A percentile compares a stretch with the other conserved stretches of the same genome.
Evolutionary conservation across 2,113 vertebrate genomes (phyloP).

Genomic region (Tupaia chinensis): DNA sequence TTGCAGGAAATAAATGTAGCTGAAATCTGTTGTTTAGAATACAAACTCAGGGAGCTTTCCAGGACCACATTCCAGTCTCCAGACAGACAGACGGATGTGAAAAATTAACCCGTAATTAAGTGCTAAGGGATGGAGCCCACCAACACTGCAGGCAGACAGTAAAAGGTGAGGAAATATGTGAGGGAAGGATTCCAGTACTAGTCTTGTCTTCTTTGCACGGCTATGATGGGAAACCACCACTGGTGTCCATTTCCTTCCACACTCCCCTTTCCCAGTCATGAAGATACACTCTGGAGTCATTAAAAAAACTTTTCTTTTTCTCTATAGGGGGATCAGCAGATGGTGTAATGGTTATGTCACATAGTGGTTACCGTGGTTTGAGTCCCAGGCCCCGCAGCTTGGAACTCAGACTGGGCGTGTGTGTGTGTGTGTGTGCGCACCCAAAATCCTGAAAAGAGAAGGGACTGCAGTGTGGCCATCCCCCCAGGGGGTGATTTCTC

Average conservation of each 20-base stretch:
- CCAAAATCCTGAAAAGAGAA: too few species aligned
- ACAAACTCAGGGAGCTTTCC: not conserved
- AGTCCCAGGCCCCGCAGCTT: too few species aligned
- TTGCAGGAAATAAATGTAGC: constrained; percentile 13
- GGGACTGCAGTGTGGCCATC: too few species aligned
- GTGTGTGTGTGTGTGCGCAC: too few species aligned
- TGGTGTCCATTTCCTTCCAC: not conserved
- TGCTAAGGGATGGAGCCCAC: constrained; percentile 57
- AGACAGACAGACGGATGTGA: constrained; percentile 76
- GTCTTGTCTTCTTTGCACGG: not conserved
- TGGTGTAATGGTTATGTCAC: too few species aligned
- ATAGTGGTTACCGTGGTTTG: too few species aligned
- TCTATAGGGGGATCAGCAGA: too few species aligned
- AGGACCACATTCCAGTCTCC: constrained; percentile 35
- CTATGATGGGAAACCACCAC: not conserved
- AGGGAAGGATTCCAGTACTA: not conserved
- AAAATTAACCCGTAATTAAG: constrained; percentile 76
- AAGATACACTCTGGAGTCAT: not conserved
- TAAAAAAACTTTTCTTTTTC: too few species aligned
- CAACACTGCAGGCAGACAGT: constrained; percentile 21
- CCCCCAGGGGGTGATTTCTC: too few species aligned
- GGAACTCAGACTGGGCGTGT: too few species aligned
- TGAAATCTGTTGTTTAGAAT: constrained; percentile 47
- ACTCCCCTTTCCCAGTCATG: not conserved
- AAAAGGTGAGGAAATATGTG: not conserved